Evolutionary conservation across 1,140 invertebrate species (phyloP), one percentile per base, ranked within the genome.

Genomic region (Pantala flavescens): DNA sequence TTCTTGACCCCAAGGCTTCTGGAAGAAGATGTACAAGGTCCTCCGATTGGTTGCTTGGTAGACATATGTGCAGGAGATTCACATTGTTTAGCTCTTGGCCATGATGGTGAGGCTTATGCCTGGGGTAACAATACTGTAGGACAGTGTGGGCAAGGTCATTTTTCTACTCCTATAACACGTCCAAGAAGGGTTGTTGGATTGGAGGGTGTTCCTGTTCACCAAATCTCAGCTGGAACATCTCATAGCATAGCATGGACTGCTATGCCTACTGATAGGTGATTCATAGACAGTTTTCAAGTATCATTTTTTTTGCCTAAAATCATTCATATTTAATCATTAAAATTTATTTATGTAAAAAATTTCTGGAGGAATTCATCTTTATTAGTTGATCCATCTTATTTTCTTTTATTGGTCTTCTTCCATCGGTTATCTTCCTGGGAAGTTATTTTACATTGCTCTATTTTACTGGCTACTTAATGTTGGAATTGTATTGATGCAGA

Each of bases 101-200:
- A 88, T 78, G 85, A 87, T 80, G 81, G 80, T 77, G 80, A 82
- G 74, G 81, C 83, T 10, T 88, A 84, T 81, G 87, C 89, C 0
- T 91, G 90, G 90, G 90, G 90, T 43, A 87, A 87, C 75, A 90
- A 90, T 83, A 86, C 88, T 42, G 88, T 90, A 83, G 90, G 90
- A 0, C 90, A 91, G 78, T 90, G 88, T 82, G 89, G 89, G 19
- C 87, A 89, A 79, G 89, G 89, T 11, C 88, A 90, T 80, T 85
- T 85, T 2, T 88, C 86, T 14, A 88, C 86, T 55, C 88, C 87
- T 3, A 85, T 90, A 19, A 86, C 85, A 71, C 81, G 85, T 77
- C 89, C 90, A 23, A 82, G 84, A 14, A 84, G 88, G 78, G 88
- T 91, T 0, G 80, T 87, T 70, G 88, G 88, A 7, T 79, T 91